These are phyloP conservation scores for Drosophila sp. DNA, from an alignment of 1,140 invertebrate species.

Conservation along the genomic window DNA sequence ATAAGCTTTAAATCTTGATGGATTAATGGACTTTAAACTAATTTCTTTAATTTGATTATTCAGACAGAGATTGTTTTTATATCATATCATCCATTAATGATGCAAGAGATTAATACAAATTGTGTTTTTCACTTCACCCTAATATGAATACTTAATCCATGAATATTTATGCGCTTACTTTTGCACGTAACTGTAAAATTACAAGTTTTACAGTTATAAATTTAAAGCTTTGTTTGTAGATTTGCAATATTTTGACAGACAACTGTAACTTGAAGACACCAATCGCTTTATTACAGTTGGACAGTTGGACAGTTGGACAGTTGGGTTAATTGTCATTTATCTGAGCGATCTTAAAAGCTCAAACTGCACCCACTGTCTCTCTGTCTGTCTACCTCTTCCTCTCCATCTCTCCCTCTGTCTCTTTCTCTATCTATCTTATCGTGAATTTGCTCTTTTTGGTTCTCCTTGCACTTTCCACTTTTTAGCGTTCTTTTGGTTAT, in stretches of 20 bases:
- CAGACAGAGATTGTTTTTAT: too few relatives aligned
- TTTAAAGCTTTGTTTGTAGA: slow-evolving; percentile 22
- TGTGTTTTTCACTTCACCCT: too few relatives aligned
- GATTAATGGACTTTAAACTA: too few relatives aligned
- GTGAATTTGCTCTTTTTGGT: background rate
- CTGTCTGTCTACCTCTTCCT: background rate
- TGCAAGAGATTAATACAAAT: too few relatives aligned
- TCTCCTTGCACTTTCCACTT: slow-evolving; percentile 15
- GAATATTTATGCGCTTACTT: background rate
- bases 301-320: background rate
- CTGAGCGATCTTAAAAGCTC: slow-evolving; percentile 13
- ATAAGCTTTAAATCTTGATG: too few relatives aligned
- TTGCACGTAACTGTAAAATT: background rate
- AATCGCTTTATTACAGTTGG: background rate
- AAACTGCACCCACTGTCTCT: background rate
- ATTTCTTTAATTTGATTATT: too few relatives aligned
- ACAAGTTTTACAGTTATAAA: slow-evolving; percentile 10
- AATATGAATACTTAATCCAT: too few relatives aligned
- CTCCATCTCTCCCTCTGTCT: background rate
- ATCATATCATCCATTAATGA: too few relatives aligned
- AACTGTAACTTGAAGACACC: too few relatives aligned
- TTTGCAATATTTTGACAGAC: background rate
- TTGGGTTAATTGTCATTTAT: slow-evolving; percentile 16
- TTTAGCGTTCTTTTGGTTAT: slow-evolving; percentile 39
- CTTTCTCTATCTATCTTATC: background rate